Percentiles rank a stretch among this genome's conserved stretches.
Conservation (phyloP, 1,140 invertebrate genomes). For the Sitobion miscanthi region DNA sequence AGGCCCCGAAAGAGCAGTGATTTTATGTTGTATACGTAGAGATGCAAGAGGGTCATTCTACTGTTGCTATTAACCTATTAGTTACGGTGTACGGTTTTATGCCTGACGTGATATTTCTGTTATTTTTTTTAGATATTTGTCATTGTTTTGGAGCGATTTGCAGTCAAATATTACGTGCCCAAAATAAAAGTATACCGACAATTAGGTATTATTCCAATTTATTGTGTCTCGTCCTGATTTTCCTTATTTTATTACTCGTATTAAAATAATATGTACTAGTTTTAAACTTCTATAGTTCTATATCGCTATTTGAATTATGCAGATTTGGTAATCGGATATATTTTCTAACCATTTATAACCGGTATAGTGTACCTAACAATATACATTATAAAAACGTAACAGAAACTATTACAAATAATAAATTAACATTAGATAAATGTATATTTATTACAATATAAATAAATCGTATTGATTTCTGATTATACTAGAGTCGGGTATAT, state of each 20-base stretch:
- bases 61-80: constrained; percentile 53
- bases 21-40: constrained; percentile 25
- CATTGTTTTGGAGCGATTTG: constrained; percentile 48
- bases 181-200: constrained; percentile 46
- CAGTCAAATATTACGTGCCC: constrained; percentile 45
- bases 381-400: neutral
- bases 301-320: neutral
- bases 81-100: constrained; percentile 47
- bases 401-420: neutral
- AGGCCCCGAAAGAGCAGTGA: constrained; percentile 28
- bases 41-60: constrained; percentile 47
- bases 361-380: neutral
- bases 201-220: constrained; percentile 38
- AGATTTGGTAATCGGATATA: neutral
- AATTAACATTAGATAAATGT: neutral
- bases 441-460: neutral
- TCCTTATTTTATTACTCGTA: neutral
- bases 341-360: neutral
- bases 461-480: neutral
- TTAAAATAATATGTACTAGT: constrained; percentile 12
- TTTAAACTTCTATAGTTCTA: neutral
- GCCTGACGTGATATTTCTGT: constrained; percentile 36
- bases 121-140: constrained; percentile 19
- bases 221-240: constrained; percentile 32
- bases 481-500: neutral